phyloP scores from a whole-genome alignment of 2,888 invertebrate species.

The Eupsilia transversa region DNA sequence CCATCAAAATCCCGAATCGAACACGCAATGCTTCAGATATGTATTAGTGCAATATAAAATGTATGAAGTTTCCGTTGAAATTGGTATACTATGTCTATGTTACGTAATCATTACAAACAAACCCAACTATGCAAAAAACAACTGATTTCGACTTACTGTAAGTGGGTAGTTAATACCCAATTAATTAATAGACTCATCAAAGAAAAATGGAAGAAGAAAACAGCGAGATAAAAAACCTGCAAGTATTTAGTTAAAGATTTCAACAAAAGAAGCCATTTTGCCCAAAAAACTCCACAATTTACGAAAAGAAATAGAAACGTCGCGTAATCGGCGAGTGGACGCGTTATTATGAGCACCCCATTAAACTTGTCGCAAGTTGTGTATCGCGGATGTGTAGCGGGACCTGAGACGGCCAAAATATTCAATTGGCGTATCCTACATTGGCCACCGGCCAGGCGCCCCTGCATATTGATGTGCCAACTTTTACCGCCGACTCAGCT shows the following conservation, averaged over 20 bases:
- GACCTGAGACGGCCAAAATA: constrained; percentile 82
- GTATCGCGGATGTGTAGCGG: constrained; percentile 80
- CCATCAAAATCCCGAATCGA: constrained; percentile 14
- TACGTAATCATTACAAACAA: neutral
- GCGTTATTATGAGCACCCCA: constrained; percentile 78
- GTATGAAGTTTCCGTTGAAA: neutral
- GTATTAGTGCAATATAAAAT: constrained; percentile 23
- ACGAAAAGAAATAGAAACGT: constrained; percentile 34
- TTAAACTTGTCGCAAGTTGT: constrained; percentile 83
- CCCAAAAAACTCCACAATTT: constrained; percentile 17
- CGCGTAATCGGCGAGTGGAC: constrained; percentile 66
- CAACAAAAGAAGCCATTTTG: constrained; percentile 19
- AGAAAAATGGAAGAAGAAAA: neutral
- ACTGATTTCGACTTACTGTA: neutral
- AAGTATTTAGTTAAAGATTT: constrained; percentile 5
- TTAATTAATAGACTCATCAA: neutral
- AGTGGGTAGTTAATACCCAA: neutral
- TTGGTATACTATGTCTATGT: too few relatives aligned
- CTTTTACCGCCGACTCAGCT: constrained; percentile 84
- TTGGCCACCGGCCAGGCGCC: constrained; percentile 85
- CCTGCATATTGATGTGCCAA: constrained; percentile 87
- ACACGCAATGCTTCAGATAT: neutral
- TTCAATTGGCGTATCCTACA: constrained; percentile 88
- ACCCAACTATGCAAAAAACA: too few relatives aligned
- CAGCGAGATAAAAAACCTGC: neutral